A percentile compares a stretch with the other conserved stretches of the same genome.
phyloP scores from a whole-genome alignment of 2,888 invertebrate genomes.

The Euspilapteryx auroguttella region DNA sequence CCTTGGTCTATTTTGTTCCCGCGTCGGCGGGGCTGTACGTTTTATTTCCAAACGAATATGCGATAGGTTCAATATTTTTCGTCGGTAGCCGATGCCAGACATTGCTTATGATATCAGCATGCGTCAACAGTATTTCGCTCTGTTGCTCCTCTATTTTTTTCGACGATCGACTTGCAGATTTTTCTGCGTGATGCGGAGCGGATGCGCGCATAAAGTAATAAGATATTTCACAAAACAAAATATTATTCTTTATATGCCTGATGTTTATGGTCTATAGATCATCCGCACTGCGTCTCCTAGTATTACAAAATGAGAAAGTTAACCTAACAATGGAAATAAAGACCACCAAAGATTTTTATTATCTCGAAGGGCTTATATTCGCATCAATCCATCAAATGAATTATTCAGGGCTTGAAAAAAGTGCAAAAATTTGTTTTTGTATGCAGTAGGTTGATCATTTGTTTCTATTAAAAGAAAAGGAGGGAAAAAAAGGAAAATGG shows the following conservation, averaged over 20 bases:
- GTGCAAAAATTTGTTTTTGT: not conserved
- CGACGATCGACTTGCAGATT: not conserved
- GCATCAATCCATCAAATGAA: no score
- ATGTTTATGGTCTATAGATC: no score
- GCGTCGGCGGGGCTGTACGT: not conserved
- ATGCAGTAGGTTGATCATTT: conserved; percentile 2
- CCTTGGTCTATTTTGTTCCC: conserved; percentile 1
- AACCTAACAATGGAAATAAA: no score
- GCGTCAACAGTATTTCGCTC: conserved; percentile 1
- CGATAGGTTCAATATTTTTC: not conserved
- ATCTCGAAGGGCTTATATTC: no score
- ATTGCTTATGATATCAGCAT: not conserved
- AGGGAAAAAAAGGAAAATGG: not conserved
- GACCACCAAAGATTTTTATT: no score
- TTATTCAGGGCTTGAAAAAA: not conserved
- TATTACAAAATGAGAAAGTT: no score
- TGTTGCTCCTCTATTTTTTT: not conserved
- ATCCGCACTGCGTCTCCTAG: no score
- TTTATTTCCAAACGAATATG: no score
- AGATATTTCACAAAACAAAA: no score
- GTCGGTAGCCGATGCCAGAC: conserved; percentile 1
- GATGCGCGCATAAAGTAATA: not conserved
- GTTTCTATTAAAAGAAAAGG: conserved; percentile 2
- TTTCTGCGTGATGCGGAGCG: not conserved
- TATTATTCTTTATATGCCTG: no score